Evolutionary conservation across 2,113 vertebrate species (phyloP), one percentile per base, ranked within the genome.

Genomic region (Scomber japonicus): DNA sequence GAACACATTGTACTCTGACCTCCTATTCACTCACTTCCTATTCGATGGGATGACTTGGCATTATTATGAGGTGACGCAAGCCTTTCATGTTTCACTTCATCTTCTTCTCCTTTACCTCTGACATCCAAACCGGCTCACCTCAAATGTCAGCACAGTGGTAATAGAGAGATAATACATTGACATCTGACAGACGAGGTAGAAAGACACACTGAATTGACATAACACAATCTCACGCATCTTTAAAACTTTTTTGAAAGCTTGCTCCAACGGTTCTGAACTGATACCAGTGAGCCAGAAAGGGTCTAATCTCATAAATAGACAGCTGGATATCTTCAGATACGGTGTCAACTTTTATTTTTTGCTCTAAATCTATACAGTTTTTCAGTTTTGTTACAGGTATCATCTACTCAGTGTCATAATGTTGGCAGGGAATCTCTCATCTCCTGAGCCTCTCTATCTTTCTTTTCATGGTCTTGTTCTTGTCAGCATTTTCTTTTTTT

Each of bases 1-100:
- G 83, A 82, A 87, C 88, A 78, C 75, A 73, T 83, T 86, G 83
- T 83, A 17, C 82, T 77, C 51, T 69, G 61, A 78, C 77, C 78
- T 40, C 49, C 55, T n/a, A 16, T 19, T 62, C 57, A 71, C 68
- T 75, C 78, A 40, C 68, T 57, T 73, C 80, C 75, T 77, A 35
- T 76, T 48, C 10, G 55, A 76, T 67, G 44, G 13, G 27, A 64
- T 81, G 75, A 69, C 68, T 82, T 55, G 53, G 77, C 83, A 49
- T 86, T 65, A 73, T 84, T 68, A 64, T 72, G 55, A 69, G 45
- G 12, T 10, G 49, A 35, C n/a, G 17, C 3, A 56, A 61, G 75
- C 35, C 17, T 71, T 69, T 80, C 45, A 15, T 67, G 68, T 74
- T 48, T 62, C 44, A 13, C 61, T 61, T 61, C 54, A 27, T 35